Conservation (phyloP, 2,113 vertebrate genomes). For the Laticauda laticaudata region DNA sequence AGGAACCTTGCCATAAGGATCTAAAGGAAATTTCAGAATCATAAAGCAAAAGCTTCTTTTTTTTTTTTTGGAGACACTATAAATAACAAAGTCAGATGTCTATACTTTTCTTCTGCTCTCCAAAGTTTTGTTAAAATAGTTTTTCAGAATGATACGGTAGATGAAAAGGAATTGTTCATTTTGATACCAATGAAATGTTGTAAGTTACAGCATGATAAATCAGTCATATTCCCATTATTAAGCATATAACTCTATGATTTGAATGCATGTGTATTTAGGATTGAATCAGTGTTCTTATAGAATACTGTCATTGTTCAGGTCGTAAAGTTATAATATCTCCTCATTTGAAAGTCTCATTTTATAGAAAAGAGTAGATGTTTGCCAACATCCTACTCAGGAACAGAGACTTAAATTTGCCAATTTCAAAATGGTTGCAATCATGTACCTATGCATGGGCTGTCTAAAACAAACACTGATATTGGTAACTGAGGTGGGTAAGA, state of each 20-base stretch:
- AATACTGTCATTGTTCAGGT: not conserved
- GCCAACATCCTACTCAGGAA: not conserved
- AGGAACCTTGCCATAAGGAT: slow-evolving; percentile 10
- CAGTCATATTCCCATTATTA: not conserved
- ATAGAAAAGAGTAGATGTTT: not conserved
- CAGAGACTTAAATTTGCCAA: not conserved
- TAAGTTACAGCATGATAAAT: not conserved
- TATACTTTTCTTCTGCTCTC: slow-evolving; percentile 5
- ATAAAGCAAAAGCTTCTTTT: slow-evolving; percentile 23
- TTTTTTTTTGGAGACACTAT: not conserved
- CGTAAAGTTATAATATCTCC: not conserved
- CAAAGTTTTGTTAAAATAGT: not conserved
- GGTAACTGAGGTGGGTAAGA: not conserved
- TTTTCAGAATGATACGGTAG: not conserved
- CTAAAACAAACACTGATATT: not conserved
- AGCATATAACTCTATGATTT: not conserved
- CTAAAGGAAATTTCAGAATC: slow-evolving; percentile 24
- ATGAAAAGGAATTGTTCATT: not conserved
- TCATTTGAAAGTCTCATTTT: not conserved
- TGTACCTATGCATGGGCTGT: not conserved
- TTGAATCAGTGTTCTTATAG: not conserved
- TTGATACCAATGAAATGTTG: not conserved
- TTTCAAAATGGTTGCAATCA: not conserved
- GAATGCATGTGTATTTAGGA: not conserved
- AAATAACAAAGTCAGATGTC: slow-evolving; percentile 11